Percentiles rank a stretch among this genome's conserved stretches.
Conservation (phyloP, 2,888 invertebrate genomes). For the Lamellibrachia columna region DNA sequence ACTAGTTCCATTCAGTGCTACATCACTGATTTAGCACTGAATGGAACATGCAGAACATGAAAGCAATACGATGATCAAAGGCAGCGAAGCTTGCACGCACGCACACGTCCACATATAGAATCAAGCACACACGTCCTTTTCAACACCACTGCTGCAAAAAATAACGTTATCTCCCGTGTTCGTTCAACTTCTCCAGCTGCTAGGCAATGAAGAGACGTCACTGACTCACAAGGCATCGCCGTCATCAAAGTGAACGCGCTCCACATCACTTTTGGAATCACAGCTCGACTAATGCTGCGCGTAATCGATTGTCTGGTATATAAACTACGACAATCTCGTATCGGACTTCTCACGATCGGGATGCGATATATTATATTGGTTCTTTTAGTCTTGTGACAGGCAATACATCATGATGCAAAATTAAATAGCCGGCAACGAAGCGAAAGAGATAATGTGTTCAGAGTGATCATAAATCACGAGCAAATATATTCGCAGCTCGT, state of each 20-base stretch:
- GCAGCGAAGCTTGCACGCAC: too few relatives aligned
- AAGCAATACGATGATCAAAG: too few relatives aligned
- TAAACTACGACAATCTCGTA: neutral
- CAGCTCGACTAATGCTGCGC: neutral
- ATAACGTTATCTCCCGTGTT: neutral
- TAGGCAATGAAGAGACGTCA: neutral
- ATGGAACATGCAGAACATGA: too few relatives aligned
- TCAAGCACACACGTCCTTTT: too few relatives aligned
- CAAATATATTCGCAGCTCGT: constrained; percentile 12
- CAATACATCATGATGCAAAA: neutral
- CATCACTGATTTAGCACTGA: too few relatives aligned
- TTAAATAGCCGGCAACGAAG: neutral
- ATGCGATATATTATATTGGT: neutral
- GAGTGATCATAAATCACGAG: neutral
- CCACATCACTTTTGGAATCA: neutral
- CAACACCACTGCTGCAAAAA: too few relatives aligned
- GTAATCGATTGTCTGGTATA: neutral
- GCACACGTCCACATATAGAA: too few relatives aligned
- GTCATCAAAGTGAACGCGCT: neutral
- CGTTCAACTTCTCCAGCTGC: neutral
- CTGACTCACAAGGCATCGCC: neutral
- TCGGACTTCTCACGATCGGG: neutral
- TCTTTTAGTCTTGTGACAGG: neutral
- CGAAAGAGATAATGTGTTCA: neutral
- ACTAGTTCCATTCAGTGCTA: too few relatives aligned